phyloP scores from a whole-genome alignment of 2,797 vertebrate genomes.

The Mallotus villosus region DNA sequence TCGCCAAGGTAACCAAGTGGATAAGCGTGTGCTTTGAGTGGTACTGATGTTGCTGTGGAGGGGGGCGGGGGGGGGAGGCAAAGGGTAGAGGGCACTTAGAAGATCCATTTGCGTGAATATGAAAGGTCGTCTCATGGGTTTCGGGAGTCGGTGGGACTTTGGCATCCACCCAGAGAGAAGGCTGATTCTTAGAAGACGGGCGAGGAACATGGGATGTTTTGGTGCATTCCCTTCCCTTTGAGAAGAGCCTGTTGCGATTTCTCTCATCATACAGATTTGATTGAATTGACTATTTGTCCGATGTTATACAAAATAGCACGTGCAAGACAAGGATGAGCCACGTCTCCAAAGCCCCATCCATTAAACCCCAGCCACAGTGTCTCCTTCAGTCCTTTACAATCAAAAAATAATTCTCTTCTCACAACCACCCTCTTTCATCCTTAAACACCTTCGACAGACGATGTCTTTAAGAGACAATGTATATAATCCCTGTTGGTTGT shows the following conservation, averaged over 20 bases:
- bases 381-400: neutral
- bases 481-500: constrained; percentile 31
- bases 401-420: neutral
- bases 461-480: constrained; percentile 18
- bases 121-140: constrained; percentile 44
- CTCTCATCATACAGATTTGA: neutral
- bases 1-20: constrained; percentile 49
- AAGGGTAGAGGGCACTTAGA: constrained; percentile 47
- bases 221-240: neutral
- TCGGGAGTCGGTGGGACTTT: constrained; percentile 22
- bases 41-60: constrained; percentile 40
- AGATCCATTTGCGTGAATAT: constrained; percentile 60
- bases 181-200: neutral
- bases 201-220: neutral
- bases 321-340: neutral
- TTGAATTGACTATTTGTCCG: neutral
- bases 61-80: constrained; percentile 23
- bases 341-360: neutral
- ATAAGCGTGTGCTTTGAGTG: constrained; percentile 40
- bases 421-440: neutral
- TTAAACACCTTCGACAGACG: neutral
- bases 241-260: neutral
- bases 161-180: neutral
- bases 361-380: neutral
- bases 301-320: neutral